Percentiles rank a stretch among this genome's conserved stretches.
These are phyloP conservation scores for Hesperia comma DNA, from an alignment of 2,888 invertebrate species.

Conservation along the genomic window DNA sequence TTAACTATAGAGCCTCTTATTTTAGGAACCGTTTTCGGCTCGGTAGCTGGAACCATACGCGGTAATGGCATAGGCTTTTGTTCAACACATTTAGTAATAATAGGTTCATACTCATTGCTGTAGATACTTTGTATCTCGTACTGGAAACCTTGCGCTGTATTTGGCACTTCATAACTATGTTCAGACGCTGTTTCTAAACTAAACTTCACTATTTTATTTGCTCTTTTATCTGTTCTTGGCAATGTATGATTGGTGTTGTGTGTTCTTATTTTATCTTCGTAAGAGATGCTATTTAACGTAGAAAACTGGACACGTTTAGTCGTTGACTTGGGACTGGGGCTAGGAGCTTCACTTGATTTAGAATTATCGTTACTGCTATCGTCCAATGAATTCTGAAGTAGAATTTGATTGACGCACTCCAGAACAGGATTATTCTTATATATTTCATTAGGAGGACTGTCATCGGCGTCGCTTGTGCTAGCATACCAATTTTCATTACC, in stretches of 20 bases:
- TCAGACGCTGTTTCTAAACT: conserved; percentile 81
- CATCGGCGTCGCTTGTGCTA: conserved; percentile 90
- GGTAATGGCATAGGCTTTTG: conserved; percentile 64
- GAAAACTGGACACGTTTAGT: conserved; percentile 86
- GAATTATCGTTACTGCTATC: conserved; percentile 81
- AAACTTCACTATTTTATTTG: conserved; percentile 80
- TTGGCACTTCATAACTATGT: conserved; percentile 86
- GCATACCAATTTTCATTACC: conserved; percentile 91
- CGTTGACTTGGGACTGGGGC: conserved; percentile 77
- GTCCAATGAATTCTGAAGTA: conserved; percentile 89
- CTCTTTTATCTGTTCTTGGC: conserved; percentile 74
- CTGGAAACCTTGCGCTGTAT: conserved; percentile 79
- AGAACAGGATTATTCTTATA: conserved; percentile 92
- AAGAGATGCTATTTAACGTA: conserved; percentile 85
- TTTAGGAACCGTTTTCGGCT: conserved; percentile 65
- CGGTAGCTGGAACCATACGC: conserved; percentile 56
- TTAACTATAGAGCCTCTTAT: conserved; percentile 81
- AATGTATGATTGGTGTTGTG: conserved; percentile 65
- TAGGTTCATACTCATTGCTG: conserved; percentile 90
- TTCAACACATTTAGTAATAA: conserved; percentile 80
- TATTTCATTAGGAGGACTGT: conserved; percentile 87
- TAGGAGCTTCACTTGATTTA: conserved; percentile 76
- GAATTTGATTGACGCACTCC: conserved; percentile 93
- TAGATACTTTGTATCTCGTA: conserved; percentile 87
- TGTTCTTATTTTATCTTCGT: conserved; percentile 74